These are phyloP conservation scores for Rotaria socialis DNA, from an alignment of 2,888 invertebrate genomes.

Conservation along the genomic window DNA sequence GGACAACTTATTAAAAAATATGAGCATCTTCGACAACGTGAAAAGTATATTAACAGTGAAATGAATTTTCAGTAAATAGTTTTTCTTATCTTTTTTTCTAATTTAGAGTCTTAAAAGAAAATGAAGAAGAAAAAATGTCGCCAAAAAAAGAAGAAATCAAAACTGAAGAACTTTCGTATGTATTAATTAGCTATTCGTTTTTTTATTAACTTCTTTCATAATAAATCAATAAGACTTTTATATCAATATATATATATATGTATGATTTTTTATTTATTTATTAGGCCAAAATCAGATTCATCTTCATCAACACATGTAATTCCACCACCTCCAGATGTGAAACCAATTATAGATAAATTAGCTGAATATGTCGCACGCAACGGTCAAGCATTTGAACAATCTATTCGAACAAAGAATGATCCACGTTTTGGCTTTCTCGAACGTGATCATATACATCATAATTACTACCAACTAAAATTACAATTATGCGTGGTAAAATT, in stretches of 20 bases:
- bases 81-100: slow-evolving; percentile 50
- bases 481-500: neutral
- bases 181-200: neutral
- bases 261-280: neutral
- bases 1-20: slow-evolving; percentile 53
- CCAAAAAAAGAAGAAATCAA: slow-evolving; percentile 50
- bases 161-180: slow-evolving; percentile 31
- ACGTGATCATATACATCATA: slow-evolving; percentile 71
- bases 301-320: slow-evolving; percentile 47
- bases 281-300: neutral
- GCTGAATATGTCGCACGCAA: slow-evolving; percentile 91
- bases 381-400: slow-evolving; percentile 80
- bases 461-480: slow-evolving; percentile 73
- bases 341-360: slow-evolving; percentile 88
- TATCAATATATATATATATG: too few relatives aligned
- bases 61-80: neutral
- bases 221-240: too few relatives aligned
- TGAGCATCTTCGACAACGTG: slow-evolving; percentile 14
- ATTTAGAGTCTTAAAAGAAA: slow-evolving; percentile 52
- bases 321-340: slow-evolving; percentile 74
- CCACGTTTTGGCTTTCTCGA: slow-evolving; percentile 81
- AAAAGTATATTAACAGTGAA: neutral
- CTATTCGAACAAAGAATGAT: slow-evolving; percentile 65
- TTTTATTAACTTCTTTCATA: too few relatives aligned
- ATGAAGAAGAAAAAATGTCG: slow-evolving; percentile 47